Evolutionary conservation across 2,888 invertebrate genomes (phyloP).

Genomic region (Lochmaea capreae): DNA sequence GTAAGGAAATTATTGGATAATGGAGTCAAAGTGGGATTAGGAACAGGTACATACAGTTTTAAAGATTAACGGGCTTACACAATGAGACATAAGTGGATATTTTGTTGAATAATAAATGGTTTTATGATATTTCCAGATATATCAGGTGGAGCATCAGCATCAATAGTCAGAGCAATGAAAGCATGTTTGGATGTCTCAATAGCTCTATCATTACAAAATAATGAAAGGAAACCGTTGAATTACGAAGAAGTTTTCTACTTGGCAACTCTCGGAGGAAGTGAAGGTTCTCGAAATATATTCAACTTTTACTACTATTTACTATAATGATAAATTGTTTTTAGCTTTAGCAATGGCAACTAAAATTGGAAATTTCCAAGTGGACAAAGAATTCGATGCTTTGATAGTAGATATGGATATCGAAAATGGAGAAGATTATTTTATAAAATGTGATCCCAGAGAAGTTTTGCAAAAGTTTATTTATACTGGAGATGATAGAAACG

Average conservation of each 20-base stretch:
- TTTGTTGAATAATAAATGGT: too few species aligned
- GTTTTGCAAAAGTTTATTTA: constrained; percentile 82
- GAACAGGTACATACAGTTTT: constrained; percentile 75
- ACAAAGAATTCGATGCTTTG: constrained; percentile 90
- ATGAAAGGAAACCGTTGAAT: constrained; percentile 67
- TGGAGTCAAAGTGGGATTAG: constrained; percentile 83
- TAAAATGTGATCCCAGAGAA: constrained; percentile 69
- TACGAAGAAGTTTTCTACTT: constrained; percentile 85
- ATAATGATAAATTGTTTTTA: constrained; percentile 60
- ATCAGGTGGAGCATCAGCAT: constrained; percentile 82
- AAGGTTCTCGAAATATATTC: constrained; percentile 66
- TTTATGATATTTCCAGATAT: constrained; percentile 72
- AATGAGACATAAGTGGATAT: too few species aligned
- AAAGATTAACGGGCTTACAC: too few species aligned
- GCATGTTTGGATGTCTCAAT: constrained; percentile 80
- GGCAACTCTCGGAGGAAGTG: constrained; percentile 89
- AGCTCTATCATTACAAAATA: constrained; percentile 70
- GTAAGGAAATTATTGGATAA: constrained; percentile 73
- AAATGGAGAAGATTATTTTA: constrained; percentile 68
- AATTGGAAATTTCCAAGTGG: constrained; percentile 83
- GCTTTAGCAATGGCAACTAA: constrained; percentile 79
- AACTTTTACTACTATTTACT: neutral
- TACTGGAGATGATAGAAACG: constrained; percentile 86
- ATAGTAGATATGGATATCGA: constrained; percentile 74
- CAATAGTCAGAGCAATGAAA: constrained; percentile 81